These are phyloP conservation scores for Sorex fumeus DNA, from an alignment of 2,113 vertebrate species.

Conservation along the genomic window DNA sequence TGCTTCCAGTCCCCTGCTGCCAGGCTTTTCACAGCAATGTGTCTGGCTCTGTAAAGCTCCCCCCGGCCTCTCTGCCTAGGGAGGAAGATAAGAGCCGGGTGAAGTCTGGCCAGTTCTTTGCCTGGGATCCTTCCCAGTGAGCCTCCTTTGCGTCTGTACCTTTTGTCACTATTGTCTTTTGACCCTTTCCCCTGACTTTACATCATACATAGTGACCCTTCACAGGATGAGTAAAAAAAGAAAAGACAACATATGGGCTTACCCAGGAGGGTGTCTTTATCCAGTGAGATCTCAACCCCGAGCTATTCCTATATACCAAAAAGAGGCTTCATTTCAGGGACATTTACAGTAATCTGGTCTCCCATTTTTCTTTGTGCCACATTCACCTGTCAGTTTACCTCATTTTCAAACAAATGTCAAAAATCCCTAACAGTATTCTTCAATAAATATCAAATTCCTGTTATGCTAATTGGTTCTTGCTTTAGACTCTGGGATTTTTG, in stretches of 20 bases:
- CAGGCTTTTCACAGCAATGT: neutral
- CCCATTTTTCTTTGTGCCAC: neutral
- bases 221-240: neutral
- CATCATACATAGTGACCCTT: neutral
- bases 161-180: neutral
- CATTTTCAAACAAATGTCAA: conserved; percentile 63
- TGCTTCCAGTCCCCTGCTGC: neutral
- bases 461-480: neutral
- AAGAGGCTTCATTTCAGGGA: neutral
- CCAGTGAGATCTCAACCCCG: neutral
- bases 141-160: neutral
- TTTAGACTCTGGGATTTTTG: too few species aligned
- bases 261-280: neutral
- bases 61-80: too few species aligned
- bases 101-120: neutral
- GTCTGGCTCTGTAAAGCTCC: too few species aligned
- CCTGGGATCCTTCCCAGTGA: conserved; percentile 6
- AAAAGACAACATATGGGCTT: neutral
- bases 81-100: neutral
- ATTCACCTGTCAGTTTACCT: conserved; percentile 14
- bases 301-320: neutral
- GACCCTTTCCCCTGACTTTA: neutral
- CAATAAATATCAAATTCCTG: conserved; percentile 34
- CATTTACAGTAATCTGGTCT: neutral
- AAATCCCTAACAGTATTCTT: conserved; percentile 24